Base-by-base conservation (phyloP, 2,888 invertebrate genomes). In the Linnaemya tessellans region DNA sequence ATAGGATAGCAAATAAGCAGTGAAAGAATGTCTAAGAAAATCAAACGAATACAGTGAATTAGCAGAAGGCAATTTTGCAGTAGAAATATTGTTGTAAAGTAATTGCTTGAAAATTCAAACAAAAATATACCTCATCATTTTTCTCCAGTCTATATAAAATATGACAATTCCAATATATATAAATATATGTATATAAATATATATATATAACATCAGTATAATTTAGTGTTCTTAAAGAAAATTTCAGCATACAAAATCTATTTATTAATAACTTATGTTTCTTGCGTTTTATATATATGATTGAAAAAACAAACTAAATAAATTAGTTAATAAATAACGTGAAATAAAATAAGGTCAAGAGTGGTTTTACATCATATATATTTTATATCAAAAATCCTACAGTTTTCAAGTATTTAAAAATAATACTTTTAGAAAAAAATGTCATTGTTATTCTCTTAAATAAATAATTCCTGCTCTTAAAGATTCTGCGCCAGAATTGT, bases 311-410 rank as follows among this genome's bases (percentile, higher is more conserved):
- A 30, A 30, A 5, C n/a, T n/a, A n/a, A 30, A 30, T 30, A 3
- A 3, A 30, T 30, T 30, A 30, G 5, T 30, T 30, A 30, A 30
- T 2, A 30, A 41, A 56, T 56, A 81, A 81, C 35, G 46, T 64
- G 64, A 70, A 54, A 38, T 62, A 38, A 82, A 80, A 78, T 83
- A 83, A 83, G 77, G 77, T 83, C 82, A 83, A 83, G 77, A 78
- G 51, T 83, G 49, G 51, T 65, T 60, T 30, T 35, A 30, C 74
- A 43, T 41, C 38, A 71, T 67, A 54, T 54, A 54, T 25, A 35
- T 46, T 41, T 1, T 20, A 35, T 41, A 62, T 43, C 3, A 46
- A 41, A 22, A 70, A 54, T 54, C 8, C 8, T 25, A 20, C 22
- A 60, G 20, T 58, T 43, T 43, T 30, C 11, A 60, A 60, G 38